phyloP scores from a whole-genome alignment of 2,888 invertebrate genomes.

The Morpho deidamia region DNA sequence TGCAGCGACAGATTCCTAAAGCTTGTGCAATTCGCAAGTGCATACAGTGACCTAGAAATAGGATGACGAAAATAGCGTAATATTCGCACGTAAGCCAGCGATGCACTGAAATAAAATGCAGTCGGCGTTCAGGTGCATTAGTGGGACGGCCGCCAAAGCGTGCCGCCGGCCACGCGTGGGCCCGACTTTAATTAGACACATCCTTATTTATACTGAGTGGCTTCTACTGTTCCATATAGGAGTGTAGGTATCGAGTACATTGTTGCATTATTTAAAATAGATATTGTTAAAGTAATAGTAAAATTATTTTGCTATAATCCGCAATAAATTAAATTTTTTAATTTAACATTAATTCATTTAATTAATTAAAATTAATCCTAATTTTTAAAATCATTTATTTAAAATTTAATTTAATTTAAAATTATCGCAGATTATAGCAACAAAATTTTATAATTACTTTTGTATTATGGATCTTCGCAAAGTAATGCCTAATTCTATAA shows the following conservation, averaged over 20 bases:
- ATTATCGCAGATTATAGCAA: too few relatives aligned
- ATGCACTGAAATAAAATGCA: slow-evolving; percentile 43
- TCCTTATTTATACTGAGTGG: slow-evolving; percentile 16
- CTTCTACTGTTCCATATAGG: neutral
- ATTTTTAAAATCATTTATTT: too few relatives aligned
- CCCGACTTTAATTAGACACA: slow-evolving; percentile 17
- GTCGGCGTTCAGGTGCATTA: slow-evolving; percentile 46
- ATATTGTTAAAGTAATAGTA: too few relatives aligned
- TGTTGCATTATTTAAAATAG: neutral
- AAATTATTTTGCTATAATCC: too few relatives aligned
- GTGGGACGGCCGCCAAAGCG: slow-evolving; percentile 48
- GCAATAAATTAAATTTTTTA: too few relatives aligned
- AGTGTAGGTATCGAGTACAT: neutral
- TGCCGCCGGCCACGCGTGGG: slow-evolving; percentile 26
- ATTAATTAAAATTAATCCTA: too few relatives aligned
- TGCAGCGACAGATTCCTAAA: neutral
- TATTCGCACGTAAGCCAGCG: slow-evolving; percentile 17
- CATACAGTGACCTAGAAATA: slow-evolving; percentile 16
- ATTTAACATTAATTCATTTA: too few relatives aligned
- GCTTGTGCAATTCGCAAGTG: neutral
- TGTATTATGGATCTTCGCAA: too few relatives aligned
- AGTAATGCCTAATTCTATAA: too few relatives aligned
- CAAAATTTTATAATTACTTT: too few relatives aligned
- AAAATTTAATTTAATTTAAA: too few relatives aligned
- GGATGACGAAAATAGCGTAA: slow-evolving; percentile 13